Evolutionary conservation across 2,888 invertebrate species (phyloP).

Genomic region (Leucophenga maculata): DNA sequence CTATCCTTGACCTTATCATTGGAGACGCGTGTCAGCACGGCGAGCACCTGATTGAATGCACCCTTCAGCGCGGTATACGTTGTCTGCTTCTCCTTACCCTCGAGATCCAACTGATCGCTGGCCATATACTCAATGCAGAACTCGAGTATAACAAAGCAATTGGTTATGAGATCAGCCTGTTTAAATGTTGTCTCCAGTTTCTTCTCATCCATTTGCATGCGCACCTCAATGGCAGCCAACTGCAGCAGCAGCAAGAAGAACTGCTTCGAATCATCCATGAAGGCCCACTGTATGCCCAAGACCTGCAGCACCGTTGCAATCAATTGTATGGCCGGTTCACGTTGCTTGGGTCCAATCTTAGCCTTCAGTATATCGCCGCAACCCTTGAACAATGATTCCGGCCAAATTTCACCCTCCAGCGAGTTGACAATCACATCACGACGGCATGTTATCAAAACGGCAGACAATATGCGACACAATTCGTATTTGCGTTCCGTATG

Average conservation of each 20-base stretch:
- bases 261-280: conserved; percentile 85
- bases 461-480: conserved; percentile 84
- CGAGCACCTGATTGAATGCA: conserved; percentile 87
- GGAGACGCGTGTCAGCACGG: conserved; percentile 81
- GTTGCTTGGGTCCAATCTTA: conserved; percentile 88
- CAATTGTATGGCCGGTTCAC: conserved; percentile 89
- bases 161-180: conserved; percentile 84
- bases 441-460: conserved; percentile 82
- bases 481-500: conserved; percentile 92
- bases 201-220: conserved; percentile 93
- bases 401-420: conserved; percentile 84
- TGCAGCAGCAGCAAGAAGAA: conserved; percentile 89
- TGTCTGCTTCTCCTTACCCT: conserved; percentile 92
- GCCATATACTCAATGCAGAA: conserved; percentile 85
- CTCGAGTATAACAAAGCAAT: conserved; percentile 88
- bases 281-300: conserved; percentile 88
- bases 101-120: conserved; percentile 85
- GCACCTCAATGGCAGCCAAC: conserved; percentile 91
- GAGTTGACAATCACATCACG: conserved; percentile 78
- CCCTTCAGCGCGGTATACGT: conserved; percentile 91
- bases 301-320: conserved; percentile 86
- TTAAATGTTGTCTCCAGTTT: conserved; percentile 84
- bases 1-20: conserved; percentile 83
- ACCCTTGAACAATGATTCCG: conserved; percentile 85
- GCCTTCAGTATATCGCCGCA: conserved; percentile 88